Conservation (phyloP, 2,888 invertebrate genomes). For the Diarsia dahlii region DNA sequence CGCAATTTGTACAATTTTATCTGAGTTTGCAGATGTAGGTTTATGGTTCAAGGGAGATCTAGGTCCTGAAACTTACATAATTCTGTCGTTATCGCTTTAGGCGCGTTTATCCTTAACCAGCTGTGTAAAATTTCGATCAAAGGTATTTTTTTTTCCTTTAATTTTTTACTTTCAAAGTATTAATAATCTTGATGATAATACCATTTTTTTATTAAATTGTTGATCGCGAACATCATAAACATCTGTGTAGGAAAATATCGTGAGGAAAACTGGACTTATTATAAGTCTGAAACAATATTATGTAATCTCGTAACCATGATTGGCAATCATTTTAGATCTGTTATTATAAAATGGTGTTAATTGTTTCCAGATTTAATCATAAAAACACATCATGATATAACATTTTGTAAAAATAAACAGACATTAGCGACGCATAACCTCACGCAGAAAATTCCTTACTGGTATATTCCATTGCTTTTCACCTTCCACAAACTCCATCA, state of each 20-base stretch:
- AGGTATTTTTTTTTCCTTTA: background rate
- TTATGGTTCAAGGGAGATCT: constrained; percentile 15
- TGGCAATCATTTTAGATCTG: background rate
- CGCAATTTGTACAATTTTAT: constrained; percentile 27
- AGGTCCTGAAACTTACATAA: constrained; percentile 4
- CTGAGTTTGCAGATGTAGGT: constrained; percentile 20
- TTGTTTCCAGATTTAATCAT: constrained; percentile 3
- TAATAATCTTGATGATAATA: no score
- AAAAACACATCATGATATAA: constrained; percentile 4
- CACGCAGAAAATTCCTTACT: background rate
- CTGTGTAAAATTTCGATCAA: background rate
- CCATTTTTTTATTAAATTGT: no score
- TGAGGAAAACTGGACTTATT: no score
- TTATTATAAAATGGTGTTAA: background rate
- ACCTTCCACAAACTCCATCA: constrained; percentile 49
- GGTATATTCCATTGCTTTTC: constrained; percentile 20
- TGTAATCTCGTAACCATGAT: background rate
- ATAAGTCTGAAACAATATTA: no score
- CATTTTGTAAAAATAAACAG: constrained; percentile 3
- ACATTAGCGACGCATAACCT: background rate
- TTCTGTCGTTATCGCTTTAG: background rate
- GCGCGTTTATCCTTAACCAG: background rate
- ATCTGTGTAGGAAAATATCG: no score
- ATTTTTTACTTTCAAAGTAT: no score
- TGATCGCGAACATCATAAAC: no score